Base-by-base conservation (phyloP, 2,888 invertebrate species). In the Cheilosia vulpina region DNA sequence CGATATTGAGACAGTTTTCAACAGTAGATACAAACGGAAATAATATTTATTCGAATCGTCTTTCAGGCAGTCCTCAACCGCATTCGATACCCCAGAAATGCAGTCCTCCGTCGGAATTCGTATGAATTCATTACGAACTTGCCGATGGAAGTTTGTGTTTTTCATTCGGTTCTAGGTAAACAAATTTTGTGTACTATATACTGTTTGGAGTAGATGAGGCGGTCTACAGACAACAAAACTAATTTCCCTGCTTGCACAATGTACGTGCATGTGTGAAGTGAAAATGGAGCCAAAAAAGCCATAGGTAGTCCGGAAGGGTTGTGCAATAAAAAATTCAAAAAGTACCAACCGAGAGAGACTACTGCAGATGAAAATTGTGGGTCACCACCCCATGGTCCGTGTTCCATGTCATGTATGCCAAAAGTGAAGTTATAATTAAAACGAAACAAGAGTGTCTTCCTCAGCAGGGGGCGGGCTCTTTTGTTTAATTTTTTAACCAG, bases 1-100 rank as follows among this genome's bases (percentile, higher is more conserved):
- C 41, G 84, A 84, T 79, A 69, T 79, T 79, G 78, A 84, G 79
- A 79, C 65, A 79, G 53, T 53, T 79, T 79, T 71, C 58, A 55
- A 63, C 65, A 57, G 21, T 27, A 50, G 31, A 52, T 27, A 60
- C 43, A 43, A 63, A 31, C 43, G 15, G 57, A 21, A 52, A 27
- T 41, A 79, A 79, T 84, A 65, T 84, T 79, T 84, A 71, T 69
- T 65, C 65, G n/a, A 84, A 80, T 52, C 47, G 55, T 69, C 47
- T 68, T 69, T 68, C 43, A 62, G 52, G 43, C 55, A 19, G 50
- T 52, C 27, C 52, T 53, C 27, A 45, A 47, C 27, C 52, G 43
- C 27, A 45, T 53, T 81, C 11, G 41, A 63, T 58, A 68, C 63
- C 11, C 3, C 43, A 19, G 52, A 71, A 58, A 53, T 53, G 66